Evolutionary conservation across 1,140 invertebrate genomes (phyloP), one percentile per base, ranked within the genome.

Genomic region (Caenorhabditis remanei): DNA sequence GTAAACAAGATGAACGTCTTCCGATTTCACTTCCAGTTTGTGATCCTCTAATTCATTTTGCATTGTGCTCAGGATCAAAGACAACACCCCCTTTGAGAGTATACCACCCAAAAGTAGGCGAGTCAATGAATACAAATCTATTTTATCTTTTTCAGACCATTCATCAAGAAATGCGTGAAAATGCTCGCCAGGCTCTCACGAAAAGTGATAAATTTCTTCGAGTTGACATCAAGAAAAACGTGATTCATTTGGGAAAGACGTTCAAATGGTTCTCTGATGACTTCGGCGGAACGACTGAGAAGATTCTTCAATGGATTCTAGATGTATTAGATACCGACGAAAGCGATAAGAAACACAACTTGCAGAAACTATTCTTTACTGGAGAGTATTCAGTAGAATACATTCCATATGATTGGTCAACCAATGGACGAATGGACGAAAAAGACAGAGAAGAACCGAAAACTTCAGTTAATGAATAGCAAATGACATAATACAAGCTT

Each of bases 11-110:
- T 89, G 92, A 92, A 8, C 90, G 93, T 40, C 85, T 93, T 16
- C 91, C 92, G 82, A 91, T 94, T 43, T 48, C 50, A 40, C 87
- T 94, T 32, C 88, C 91, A 46, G 89, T 89, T 61, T 92, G 90
- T 79, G 93, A 94, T 85, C 93, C 93, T 19, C 88, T 93, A 2
- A 93, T 93, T 32, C 93, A 94, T 89, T 94, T 94, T 91, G 93
- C 93, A 7, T 87, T 94, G 2, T 93, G 93, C 21, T 93, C 92
- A 90, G 93, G 93, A 84, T 93, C 93, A 5, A 93, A 92, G 83
- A 93, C 93, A 84, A 93, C 93, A 86, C 93, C 93, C 16, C 93
- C 93, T 9, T 93, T 94, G 48, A 93, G 93, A 85, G 93, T 93
- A 16, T 94, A 94, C 88, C 91, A 92, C n/a, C 67, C 91, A 71